Base-by-base conservation (phyloP, 2,888 invertebrate species). In the Drosophila greeni region DNA sequence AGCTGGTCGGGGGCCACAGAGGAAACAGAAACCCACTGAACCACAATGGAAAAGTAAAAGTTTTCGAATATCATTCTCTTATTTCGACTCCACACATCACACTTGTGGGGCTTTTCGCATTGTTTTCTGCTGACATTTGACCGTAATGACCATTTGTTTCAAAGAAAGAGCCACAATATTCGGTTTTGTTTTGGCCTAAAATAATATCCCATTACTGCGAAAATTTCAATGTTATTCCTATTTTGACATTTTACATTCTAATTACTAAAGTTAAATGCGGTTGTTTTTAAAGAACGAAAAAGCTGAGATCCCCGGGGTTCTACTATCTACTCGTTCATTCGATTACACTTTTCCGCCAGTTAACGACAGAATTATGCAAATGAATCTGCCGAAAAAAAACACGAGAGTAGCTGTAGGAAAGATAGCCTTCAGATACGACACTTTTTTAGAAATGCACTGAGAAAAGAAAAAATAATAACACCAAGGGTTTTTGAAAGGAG, bases 321-420 rank as follows among this genome's bases (percentile, higher is more conserved):
- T 59, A 62, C 66, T 64, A 70, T 72, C 83, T 80, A 80, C 75
- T 78, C 78, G 64, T 74, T 78, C 74, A 75, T 84, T 84, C 75
- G 81, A 81, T 82, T 81, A 84, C 81, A 82, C 76, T 84, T 84
- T 84, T 75, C 74, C 80, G 83, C 78, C 84, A 80, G 81, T 82
- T 84, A 84, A 82, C 71, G 77, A 71, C 49, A 49, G 69, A 82
- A 83, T 84, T 76, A 82, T 84, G 82, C 62, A 84, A 82, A 82
- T 82, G 31, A 64, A 18, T 43, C 31, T 71, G 66, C 73, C 65
- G 36, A 24, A 33, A 58, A 43, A 34, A 61, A 61, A 62, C 80
- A 77, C 74, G 77, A 75, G 67, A 75, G 51, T 56, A 43, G 36
- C 20, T 33, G 43, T 51, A 31, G 31, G 24, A 23, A 23, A 33